These are phyloP conservation scores for Pachliopta kotzebuea DNA, from an alignment of 2,888 invertebrate species.

Conservation along the genomic window DNA sequence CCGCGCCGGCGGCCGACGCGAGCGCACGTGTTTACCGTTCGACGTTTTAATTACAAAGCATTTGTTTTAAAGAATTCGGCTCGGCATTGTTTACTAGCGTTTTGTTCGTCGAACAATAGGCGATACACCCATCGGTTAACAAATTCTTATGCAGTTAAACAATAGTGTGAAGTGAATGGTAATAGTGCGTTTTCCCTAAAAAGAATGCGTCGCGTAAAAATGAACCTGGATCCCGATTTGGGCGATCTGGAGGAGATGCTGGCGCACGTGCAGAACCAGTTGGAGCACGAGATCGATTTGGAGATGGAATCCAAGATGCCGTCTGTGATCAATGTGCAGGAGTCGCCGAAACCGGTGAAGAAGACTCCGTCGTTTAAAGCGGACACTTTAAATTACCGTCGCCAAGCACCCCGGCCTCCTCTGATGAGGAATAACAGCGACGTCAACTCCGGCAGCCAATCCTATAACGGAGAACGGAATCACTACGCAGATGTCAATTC, in stretches of 20 bases:
- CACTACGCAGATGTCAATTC: slow-evolving; percentile 51
- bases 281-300: slow-evolving; percentile 70
- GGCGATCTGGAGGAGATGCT: slow-evolving; percentile 76
- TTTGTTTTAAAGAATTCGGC: slow-evolving; percentile 26
- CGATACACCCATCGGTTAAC: slow-evolving; percentile 27
- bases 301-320: slow-evolving; percentile 66
- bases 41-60: slow-evolving; percentile 6
- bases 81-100: slow-evolving; percentile 29
- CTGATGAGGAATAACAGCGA: slow-evolving; percentile 45
- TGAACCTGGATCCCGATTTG: slow-evolving; percentile 67
- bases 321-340: slow-evolving; percentile 59
- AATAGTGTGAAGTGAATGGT: slow-evolving; percentile 25
- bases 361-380: slow-evolving; percentile 54
- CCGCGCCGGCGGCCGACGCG: slow-evolving; percentile 41
- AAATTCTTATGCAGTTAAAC: slow-evolving; percentile 26
- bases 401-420: slow-evolving; percentile 50
- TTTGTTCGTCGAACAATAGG: slow-evolving; percentile 28
- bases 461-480: slow-evolving; percentile 46
- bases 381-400: slow-evolving; percentile 53
- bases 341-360: slow-evolving; percentile 63
- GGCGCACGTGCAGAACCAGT: slow-evolving; percentile 69
- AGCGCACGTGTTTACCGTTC: slow-evolving; percentile 39
- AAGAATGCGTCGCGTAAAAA: slow-evolving; percentile 62
- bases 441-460: slow-evolving; percentile 40
- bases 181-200: slow-evolving; percentile 7